Conservation (phyloP, 2,113 vertebrate genomes). For the Myanophis thanlyinensis region DNA sequence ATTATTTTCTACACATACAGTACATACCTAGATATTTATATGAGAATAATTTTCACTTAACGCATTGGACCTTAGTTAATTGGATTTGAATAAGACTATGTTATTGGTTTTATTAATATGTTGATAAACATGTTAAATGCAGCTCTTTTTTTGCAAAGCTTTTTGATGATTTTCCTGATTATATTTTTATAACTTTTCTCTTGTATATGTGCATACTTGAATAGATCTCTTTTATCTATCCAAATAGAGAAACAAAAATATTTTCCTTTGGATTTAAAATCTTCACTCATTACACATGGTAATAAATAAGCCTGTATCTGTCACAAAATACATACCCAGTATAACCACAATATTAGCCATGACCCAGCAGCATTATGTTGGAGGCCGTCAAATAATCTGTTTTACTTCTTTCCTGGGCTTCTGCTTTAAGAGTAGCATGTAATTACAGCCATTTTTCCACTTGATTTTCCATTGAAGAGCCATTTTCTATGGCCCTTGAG, state of each 20-base stretch:
- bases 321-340: not conserved
- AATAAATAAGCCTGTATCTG: not conserved
- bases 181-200: not conserved
- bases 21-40: not conserved
- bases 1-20: not conserved
- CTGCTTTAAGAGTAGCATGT: not conserved
- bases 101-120: not conserved
- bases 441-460: not conserved
- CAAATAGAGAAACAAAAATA: not conserved
- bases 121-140: not conserved
- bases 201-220: not conserved
- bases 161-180: not conserved
- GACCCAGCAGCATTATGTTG: not conserved
- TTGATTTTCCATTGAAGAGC: not conserved
- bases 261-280: not conserved
- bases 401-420: not conserved
- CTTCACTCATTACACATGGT: not conserved
- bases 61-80: not conserved
- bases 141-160: not conserved
- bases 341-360: not conserved
- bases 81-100: not conserved
- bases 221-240: not conserved
- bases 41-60: not conserved
- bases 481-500: not conserved
- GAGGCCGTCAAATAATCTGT: not conserved